A percentile compares a stretch with the other conserved stretches of the same genome.
Conservation (phyloP, 2,113 vertebrate species). For the Ochotona princeps region DNA sequence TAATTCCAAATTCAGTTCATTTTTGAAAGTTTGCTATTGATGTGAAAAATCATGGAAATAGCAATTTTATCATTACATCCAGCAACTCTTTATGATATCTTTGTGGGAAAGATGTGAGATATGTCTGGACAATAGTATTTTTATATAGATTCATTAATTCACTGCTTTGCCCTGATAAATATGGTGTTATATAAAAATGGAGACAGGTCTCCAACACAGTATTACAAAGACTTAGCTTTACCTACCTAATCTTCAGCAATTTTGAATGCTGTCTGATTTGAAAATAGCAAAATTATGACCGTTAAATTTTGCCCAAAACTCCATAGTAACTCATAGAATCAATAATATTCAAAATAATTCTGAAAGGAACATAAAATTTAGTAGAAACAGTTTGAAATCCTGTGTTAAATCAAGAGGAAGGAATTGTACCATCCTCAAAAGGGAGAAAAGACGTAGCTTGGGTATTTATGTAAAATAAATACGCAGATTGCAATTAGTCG, state of each 20-base stretch:
- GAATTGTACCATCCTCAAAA: not conserved
- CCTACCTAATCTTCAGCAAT: not conserved
- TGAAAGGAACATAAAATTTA: not conserved
- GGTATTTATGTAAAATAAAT: constrained; percentile 13
- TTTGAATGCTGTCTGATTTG: not conserved
- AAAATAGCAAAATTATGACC: not conserved
- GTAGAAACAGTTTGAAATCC: not conserved
- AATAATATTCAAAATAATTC: constrained; percentile 23
- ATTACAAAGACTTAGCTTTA: not conserved
- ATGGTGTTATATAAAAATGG: not conserved
- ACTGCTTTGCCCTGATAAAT: not conserved
- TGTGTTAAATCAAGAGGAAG: not conserved
- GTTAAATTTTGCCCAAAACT: not conserved
- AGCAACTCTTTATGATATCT: not conserved
- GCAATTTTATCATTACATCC: not conserved
- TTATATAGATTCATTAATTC: not conserved
- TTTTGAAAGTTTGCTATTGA: constrained; percentile 21
- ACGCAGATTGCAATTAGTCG: not conserved
- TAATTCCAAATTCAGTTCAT: not conserved
- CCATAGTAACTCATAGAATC: not conserved
- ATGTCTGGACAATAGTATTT: not conserved
- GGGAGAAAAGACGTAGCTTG: not conserved
- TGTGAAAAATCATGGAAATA: not conserved
- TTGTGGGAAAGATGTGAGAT: not conserved
- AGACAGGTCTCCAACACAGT: not conserved